Evolutionary conservation across 2,797 vertebrate species (phyloP), one percentile per base, ranked within the genome.

Genomic region (Coccyzus lansbergi): DNA sequence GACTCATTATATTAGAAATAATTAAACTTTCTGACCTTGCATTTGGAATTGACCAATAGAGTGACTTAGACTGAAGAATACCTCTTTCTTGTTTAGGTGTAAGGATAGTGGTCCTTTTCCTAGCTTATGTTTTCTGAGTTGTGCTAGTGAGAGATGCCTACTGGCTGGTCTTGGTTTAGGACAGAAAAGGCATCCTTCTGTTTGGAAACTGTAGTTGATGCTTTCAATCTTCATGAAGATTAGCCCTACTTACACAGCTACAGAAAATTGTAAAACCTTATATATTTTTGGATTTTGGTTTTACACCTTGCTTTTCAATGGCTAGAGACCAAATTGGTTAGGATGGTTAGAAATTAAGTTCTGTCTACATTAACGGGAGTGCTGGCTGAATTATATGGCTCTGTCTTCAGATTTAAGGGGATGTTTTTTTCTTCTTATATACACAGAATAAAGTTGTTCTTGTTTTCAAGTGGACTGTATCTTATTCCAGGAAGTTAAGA

Each of bases 401-500:
- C 12, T 83, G 7, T 36, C 18, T 48, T 87, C 53, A 19, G 4
- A 42, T 34, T 72, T 49, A 24, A 60, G 63, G 85, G 28, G 12
- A n/a, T 36, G 17, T 4, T 63, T 20, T 20, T 59, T 53, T 70
- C 63, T 62, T 85, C 60, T 38, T 51, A 22, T 56, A 44, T 40
- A 22, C 75, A 71, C 18, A 72, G 38, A 51, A 4, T 38, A 17
- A 72, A 81, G 19, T 29, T 53, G 13, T 68, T 88, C 22, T 51
- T 65, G 10, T 83, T 86, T 86, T 72, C 56, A 90, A 65, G 49
- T 1, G 9, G 19, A 10, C 38, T 87, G 11, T 91, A 29, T 96
- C 70, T 88, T 94, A 31, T 97, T 98, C 65, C 97, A 99, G 99
- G 98, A 98, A 29, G 98, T 99, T 84, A 98, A 98, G 93, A 99